A percentile compares a stretch with the other conserved stretches of the same genome.
Evolutionary conservation across 2,113 vertebrate species (phyloP).

Genomic region (Beaufortia kweichowensis): DNA sequence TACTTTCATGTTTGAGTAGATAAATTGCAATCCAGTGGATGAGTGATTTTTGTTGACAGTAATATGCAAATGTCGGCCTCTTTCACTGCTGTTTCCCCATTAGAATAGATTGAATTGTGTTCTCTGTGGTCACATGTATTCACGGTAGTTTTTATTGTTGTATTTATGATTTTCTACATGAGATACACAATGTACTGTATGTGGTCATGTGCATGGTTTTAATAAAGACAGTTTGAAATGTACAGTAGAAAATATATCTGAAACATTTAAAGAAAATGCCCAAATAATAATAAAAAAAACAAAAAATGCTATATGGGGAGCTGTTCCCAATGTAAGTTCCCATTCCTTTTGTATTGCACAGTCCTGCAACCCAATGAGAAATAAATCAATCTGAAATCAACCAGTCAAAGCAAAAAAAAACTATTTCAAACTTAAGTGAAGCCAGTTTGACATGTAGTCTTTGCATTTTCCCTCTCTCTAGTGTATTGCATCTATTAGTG

Average conservation of each 20-base stretch:
- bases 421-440: conserved; percentile 59
- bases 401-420: conserved; percentile 37
- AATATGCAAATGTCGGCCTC: conserved; percentile 66
- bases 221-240: conserved; percentile 5
- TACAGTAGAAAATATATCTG: conserved; percentile 10
- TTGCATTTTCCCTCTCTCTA: conserved; percentile 69
- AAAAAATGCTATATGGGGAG: not conserved
- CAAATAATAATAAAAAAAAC: not conserved
- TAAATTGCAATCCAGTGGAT: conserved; percentile 67
- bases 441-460: conserved; percentile 80
- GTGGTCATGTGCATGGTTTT: conserved; percentile 6
- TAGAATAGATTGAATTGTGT: conserved; percentile 52
- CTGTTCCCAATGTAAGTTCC: conserved; percentile 28
- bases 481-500: conserved; percentile 76
- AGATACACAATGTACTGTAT: not conserved
- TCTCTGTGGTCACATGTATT: conserved; percentile 31
- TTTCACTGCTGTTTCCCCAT: conserved; percentile 53
- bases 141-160: conserved; percentile 20
- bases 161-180: not conserved
- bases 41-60: conserved; percentile 58
- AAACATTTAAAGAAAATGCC: conserved; percentile 39
- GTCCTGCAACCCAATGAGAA: conserved; percentile 43
- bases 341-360: conserved; percentile 47
- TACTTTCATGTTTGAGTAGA: conserved; percentile 65
- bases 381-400: conserved; percentile 44